Conservation (phyloP, 2,797 vertebrate genomes). For the Coranthus polyacanthus region DNA sequence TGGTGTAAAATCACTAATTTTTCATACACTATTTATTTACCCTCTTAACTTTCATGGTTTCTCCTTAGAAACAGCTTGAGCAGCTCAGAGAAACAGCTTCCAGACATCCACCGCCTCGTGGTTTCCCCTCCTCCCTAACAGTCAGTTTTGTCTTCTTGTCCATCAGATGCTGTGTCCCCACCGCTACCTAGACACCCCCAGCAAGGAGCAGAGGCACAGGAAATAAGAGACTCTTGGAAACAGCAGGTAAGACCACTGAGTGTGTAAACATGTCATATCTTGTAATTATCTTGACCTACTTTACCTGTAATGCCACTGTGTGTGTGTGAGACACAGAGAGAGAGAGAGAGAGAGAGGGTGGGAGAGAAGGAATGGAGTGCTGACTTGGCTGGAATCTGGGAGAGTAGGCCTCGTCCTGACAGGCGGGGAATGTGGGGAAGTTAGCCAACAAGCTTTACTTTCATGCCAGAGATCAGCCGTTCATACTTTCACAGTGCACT, state of each 20-base stretch:
- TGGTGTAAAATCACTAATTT: neutral
- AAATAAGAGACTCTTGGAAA: constrained; percentile 69
- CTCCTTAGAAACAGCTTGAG: neutral
- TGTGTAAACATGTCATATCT: constrained; percentile 25
- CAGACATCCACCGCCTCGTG: neutral
- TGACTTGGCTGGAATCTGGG: constrained; percentile 57
- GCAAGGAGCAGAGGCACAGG: constrained; percentile 60
- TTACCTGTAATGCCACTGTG: constrained; percentile 25
- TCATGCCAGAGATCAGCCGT: constrained; percentile 23
- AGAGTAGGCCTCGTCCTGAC: constrained; percentile 55
- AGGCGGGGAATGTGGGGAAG: constrained; percentile 55
- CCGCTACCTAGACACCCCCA: constrained; percentile 41
- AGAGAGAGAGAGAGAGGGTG: constrained; percentile 23
- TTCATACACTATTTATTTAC: neutral
- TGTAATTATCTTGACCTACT: constrained; percentile 47
- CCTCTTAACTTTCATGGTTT: neutral
- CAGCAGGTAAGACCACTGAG: constrained; percentile 59
- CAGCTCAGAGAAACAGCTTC: neutral
- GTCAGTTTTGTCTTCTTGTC: constrained; percentile 24
- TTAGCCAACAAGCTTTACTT: constrained; percentile 30
- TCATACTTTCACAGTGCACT: constrained; percentile 4
- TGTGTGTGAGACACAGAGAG: constrained; percentile 20
- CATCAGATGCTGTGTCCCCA: constrained; percentile 71
- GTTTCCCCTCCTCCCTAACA: constrained; percentile 1
- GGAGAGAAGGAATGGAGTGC: constrained; percentile 30